These are phyloP conservation scores for Rallus limicola DNA, from an alignment of 2,113 vertebrate genomes.

Conservation along the genomic window DNA sequence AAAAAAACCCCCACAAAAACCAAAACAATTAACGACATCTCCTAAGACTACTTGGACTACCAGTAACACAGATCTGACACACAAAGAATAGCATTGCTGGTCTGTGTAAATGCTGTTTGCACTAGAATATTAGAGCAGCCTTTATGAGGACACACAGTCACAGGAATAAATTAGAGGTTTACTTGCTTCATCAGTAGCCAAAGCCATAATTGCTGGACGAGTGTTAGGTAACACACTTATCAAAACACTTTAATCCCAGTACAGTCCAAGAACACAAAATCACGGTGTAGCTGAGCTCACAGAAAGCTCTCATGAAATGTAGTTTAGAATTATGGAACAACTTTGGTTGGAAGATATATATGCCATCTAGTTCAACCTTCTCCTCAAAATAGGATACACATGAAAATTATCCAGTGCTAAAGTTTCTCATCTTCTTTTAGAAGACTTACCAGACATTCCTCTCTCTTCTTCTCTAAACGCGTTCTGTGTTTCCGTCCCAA, in stretches of 20 bases:
- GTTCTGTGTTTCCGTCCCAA: constrained; percentile 79
- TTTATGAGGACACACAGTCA: not conserved
- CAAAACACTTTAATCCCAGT: not conserved
- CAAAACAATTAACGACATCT: not conserved
- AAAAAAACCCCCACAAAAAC: not conserved
- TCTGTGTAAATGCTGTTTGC: not conserved
- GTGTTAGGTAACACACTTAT: not conserved
- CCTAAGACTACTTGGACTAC: not conserved
- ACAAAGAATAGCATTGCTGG: not conserved
- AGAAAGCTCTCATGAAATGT: not conserved
- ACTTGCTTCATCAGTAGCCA: not conserved
- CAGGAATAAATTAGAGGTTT: not conserved
- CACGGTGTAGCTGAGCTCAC: not conserved
- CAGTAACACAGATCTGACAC: not conserved
- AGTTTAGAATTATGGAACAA: not conserved
- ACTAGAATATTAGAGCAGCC: not conserved
- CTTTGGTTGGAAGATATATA: not conserved
- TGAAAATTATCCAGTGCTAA: not conserved
- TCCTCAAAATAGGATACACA: not conserved
- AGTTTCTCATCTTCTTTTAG: not conserved
- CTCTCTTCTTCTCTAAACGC: constrained; percentile 73
- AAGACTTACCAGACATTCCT: constrained; percentile 77
- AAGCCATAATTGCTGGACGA: not conserved
- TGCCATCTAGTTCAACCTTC: not conserved
- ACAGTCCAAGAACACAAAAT: not conserved